Base-by-base conservation (phyloP, 2,888 invertebrate species). In the Physocephala rufipes region DNA sequence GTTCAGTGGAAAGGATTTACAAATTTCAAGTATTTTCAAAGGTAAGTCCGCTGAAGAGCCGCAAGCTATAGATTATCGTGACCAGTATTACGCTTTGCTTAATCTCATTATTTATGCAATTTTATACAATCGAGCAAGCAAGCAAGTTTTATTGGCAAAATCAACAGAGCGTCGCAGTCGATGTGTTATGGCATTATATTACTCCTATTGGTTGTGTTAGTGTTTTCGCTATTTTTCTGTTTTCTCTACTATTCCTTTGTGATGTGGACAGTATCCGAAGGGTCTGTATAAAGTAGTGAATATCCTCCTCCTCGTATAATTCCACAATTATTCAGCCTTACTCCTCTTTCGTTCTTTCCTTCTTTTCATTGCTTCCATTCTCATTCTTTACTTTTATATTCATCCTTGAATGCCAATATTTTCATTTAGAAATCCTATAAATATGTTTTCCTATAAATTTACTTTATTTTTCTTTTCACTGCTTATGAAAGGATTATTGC, bases 321-420 rank as follows among this genome's bases (percentile, higher is more conserved):
- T 74, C 74, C 76, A 74, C 75, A 74, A 76, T 80, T 76, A 80
- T 80, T 80, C 76, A 81, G 68, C 19, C 26, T 47, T 5, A 15
- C 16, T 15, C 15, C 26, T 16, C 24, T 30, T 49, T 43, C 15
- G 63, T 12, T 36, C 15, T n/a, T 21, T 16, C 19, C 19, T 26
- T 16, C 7, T 51, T 28, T 49, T 49, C 47, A 26, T 64, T 59
- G 9, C 19, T 13, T 26, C 55, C 9, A 55, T 21, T 19, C 13
- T 15, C 58, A 21, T 21, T 63, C n/a, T 47, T 47, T 4, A 12
- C 24, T 63, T 21, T 36, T 36, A 1, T 19, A 30, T 16, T 13
- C 47, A 67, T 12, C 59, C 59, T 24, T 61, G 47, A 61, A 59
- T 67, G 30, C 61, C 59, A 30, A 67, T 67, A 67, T 61, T 51